Base-by-base conservation (phyloP, 1,140 invertebrate species). In the Drosophila melanica region DNA sequence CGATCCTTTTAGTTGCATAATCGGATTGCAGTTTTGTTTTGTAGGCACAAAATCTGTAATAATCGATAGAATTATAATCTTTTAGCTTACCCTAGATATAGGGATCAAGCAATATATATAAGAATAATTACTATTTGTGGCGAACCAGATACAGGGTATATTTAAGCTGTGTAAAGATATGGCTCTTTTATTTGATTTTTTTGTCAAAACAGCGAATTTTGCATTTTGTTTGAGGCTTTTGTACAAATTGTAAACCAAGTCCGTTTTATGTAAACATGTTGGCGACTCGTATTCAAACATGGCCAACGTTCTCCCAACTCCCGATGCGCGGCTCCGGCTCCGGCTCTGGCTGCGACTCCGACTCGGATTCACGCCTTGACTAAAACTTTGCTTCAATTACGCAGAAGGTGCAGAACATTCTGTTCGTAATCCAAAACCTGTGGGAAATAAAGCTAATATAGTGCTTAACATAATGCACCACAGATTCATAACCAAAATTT, bases 191-290 rank as follows among this genome's bases (percentile, higher is more conserved):
- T 23, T 20, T 27, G 11, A 47, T 54, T 48, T 69, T 67, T 81
- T 75, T 44, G 41, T 35, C 62, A 18, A 63, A 85, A 73, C 67
- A 84, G 85, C 85, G 55, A 73, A 72, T 73, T 66, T 58, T 75
- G 33, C 16, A n/a, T 48, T 42, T 16, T 48, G 44, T 85, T 90
- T 81, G 57, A 79, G 27, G 66, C 63, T 44, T 44, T 67, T 77
- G 54, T 59, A 62, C 55, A 80, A 67, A 77, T 67, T 75, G 81
- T 90, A 90, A 90, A 86, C 75, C 78, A 79, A 82, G 71, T 77
- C 79, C 62, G 62, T 71, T 86, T 90, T 87, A 87, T 90, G 87
- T 90, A 90, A 90, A 90, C 86, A 90, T 90, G 86, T 82, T 90
- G 69, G 67, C 86, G 81, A 82, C 79, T 89, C 84, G 54, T 66